A percentile compares a stretch with the other conserved stretches of the same genome.
Conservation (phyloP, 1,140 invertebrate species). For the Eueides isabella region DNA sequence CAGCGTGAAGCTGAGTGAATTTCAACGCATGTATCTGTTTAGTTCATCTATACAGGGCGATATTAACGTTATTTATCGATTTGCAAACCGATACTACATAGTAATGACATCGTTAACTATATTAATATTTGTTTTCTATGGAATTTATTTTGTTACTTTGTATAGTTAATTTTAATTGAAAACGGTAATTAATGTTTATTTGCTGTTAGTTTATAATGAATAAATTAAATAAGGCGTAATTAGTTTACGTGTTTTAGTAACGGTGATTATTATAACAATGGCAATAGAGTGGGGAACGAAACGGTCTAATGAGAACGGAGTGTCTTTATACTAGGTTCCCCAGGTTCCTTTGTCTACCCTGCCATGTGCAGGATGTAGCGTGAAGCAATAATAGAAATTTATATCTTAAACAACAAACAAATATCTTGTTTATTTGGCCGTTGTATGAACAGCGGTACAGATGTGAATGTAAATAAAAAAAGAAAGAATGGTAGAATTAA, state of each 20-base stretch:
- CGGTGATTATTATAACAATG: neutral
- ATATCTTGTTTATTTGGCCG: no score
- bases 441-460: no score
- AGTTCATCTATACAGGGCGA: neutral
- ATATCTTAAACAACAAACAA: no score
- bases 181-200: neutral
- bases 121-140: constrained; percentile 8
- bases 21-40: neutral
- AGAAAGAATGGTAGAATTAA: no score
- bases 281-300: no score
- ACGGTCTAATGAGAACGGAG: no score
- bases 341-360: no score
- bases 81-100: neutral
- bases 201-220: neutral
- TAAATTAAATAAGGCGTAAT: neutral
- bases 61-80: constrained; percentile 4
- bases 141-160: neutral
- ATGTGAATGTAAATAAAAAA: no score
- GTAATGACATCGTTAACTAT: constrained; percentile 6
- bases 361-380: no score
- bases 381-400: no score
- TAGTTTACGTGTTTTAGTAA: neutral
- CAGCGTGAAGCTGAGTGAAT: neutral
- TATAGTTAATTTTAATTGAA: constrained; percentile 4
- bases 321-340: no score